phyloP scores from a whole-genome alignment of 2,113 vertebrate species.

The Silurus glanis region DNA sequence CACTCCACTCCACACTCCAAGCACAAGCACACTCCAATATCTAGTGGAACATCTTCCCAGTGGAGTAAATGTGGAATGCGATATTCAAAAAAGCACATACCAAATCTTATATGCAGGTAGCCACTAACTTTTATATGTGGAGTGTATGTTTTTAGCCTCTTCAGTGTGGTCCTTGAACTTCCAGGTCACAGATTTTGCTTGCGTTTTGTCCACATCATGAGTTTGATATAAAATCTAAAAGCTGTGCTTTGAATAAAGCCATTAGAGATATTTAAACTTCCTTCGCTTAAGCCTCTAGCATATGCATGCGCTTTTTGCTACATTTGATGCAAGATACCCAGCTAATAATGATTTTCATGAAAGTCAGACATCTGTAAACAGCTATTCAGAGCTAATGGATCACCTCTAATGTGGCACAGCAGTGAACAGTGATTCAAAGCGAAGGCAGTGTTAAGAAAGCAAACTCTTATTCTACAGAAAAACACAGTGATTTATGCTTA shows the following conservation, averaged over 20 bases:
- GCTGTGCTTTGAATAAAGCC: too few species aligned
- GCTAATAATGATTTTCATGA: background rate
- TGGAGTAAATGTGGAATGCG: too few species aligned
- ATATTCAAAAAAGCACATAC: too few species aligned
- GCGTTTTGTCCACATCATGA: background rate
- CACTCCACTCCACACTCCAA: too few species aligned
- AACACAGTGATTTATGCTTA: conserved; percentile 7
- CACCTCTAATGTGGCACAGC: conserved; percentile 11
- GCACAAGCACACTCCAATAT: too few species aligned
- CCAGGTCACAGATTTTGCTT: background rate
- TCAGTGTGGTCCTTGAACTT: background rate
- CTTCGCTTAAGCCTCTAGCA: background rate
- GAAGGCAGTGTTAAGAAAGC: background rate
- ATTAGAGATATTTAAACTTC: background rate
- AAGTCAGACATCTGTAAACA: conserved; percentile 16
- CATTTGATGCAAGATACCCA: background rate
- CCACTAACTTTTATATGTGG: too few species aligned
- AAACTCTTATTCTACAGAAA: background rate
- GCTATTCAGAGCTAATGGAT: conserved; percentile 30
- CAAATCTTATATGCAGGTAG: too few species aligned
- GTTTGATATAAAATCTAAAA: background rate
- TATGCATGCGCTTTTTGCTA: background rate
- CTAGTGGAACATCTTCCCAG: too few species aligned
- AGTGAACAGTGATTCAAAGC: background rate
- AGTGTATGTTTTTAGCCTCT: background rate